Conservation (phyloP, 2,888 invertebrate genomes). For the Allophyes oxyacanthae region DNA sequence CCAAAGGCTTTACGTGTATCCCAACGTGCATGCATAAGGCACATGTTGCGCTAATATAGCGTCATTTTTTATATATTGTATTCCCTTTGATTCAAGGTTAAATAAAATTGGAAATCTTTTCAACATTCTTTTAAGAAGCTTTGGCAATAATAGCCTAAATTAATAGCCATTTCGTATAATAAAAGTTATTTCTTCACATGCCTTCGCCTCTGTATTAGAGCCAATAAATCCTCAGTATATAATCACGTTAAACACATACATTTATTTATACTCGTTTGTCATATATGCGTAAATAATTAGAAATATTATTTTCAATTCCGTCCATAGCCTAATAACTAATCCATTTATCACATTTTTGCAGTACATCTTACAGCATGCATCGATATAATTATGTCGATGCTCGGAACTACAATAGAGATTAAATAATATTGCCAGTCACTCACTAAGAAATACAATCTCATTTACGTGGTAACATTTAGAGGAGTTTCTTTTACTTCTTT, state of each 20-base stretch:
- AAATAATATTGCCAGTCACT: slow-evolving; percentile 30
- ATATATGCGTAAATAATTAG: slow-evolving; percentile 17
- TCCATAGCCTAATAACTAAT: slow-evolving; percentile 38
- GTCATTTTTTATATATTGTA: background rate
- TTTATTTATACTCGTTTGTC: slow-evolving; percentile 7
- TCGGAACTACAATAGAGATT: slow-evolving; percentile 36
- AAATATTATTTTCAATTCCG: slow-evolving; percentile 35
- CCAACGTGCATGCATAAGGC: background rate
- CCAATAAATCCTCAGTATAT: slow-evolving; percentile 1
- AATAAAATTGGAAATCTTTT: no score
- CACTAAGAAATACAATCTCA: slow-evolving; percentile 24
- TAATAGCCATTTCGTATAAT: background rate
- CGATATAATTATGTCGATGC: slow-evolving; percentile 27
- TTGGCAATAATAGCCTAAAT: no score
- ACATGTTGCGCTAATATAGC: slow-evolving; percentile 5
- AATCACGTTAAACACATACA: slow-evolving; percentile 2
- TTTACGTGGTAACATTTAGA: slow-evolving; percentile 68
- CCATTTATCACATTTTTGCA: slow-evolving; percentile 50
- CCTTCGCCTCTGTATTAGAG: slow-evolving; percentile 6
- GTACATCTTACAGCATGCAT: slow-evolving; percentile 32
- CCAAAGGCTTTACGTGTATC: slow-evolving; percentile 4
- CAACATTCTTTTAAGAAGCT: no score
- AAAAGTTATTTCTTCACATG: background rate
- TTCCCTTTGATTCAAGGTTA: no score
- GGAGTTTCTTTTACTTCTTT: slow-evolving; percentile 78